A percentile compares a stretch with the other conserved stretches of the same genome.
These are phyloP conservation scores for Haemorhous mexicanus DNA, from an alignment of 2,113 vertebrate species.

Conservation along the genomic window DNA sequence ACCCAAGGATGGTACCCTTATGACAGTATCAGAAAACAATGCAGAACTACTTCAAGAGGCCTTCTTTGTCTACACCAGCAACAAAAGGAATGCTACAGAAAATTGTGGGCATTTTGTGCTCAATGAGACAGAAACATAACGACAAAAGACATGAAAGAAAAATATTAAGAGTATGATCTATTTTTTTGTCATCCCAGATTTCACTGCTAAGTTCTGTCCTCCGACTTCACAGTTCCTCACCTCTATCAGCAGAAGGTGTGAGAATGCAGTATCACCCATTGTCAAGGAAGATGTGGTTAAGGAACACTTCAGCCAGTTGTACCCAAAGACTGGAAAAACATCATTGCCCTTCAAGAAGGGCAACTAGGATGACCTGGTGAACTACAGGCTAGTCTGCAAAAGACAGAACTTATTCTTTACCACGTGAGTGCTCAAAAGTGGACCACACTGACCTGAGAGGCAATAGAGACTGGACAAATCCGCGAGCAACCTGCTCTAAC, in stretches of 20 bases:
- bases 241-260: background rate
- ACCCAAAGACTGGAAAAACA: background rate
- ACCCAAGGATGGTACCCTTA: background rate
- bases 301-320: background rate
- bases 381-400: background rate
- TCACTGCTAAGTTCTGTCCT: background rate
- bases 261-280: background rate
- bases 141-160: background rate
- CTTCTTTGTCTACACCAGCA: background rate
- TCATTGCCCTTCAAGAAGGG: background rate
- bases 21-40: background rate
- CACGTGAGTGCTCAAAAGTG: background rate
- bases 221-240: background rate
- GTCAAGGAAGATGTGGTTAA: background rate
- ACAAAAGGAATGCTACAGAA: background rate
- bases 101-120: fast-evolving
- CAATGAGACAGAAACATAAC: background rate
- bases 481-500: background rate
- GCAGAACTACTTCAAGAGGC: background rate
- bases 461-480: background rate
- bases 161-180: fast-evolving
- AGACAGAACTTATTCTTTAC: background rate
- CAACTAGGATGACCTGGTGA: background rate
- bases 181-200: background rate
- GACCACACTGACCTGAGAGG: background rate